Conservation (phyloP, 53 echinoderm and acorn worm species). For the Zoroaster sp. region DNA sequence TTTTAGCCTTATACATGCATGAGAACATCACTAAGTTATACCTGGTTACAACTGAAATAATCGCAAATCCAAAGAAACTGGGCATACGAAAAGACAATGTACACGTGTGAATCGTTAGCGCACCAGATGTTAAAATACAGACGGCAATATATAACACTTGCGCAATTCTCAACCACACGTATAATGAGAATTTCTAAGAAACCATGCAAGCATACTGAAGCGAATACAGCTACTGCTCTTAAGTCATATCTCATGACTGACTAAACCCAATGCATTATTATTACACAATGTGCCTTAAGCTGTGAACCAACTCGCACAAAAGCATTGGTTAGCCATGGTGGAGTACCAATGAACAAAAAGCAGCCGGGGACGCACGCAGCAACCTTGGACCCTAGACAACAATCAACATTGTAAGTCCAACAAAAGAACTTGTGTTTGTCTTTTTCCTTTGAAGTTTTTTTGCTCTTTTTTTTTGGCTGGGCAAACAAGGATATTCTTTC, state of each 20-base stretch:
- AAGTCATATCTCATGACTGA: not conserved
- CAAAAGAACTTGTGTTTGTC: conserved; percentile 24
- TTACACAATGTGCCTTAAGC: not conserved
- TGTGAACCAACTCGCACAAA: not conserved
- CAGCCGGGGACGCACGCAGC: not conserved
- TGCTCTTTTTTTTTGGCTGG: not conserved
- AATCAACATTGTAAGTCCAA: not conserved
- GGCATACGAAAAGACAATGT: too few species aligned
- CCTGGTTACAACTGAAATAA: too few species aligned
- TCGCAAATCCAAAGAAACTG: too few species aligned
- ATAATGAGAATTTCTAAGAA: too few species aligned
- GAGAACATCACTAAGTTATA: too few species aligned
- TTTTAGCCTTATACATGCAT: too few species aligned
- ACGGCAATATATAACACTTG: too few species aligned
- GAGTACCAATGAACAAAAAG: not conserved
- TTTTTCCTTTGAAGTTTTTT: not conserved
- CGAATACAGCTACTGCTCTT: not conserved
- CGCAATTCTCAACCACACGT: too few species aligned
- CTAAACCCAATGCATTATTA: not conserved
- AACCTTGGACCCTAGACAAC: not conserved
- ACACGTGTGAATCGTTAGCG: too few species aligned
- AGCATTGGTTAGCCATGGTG: not conserved
- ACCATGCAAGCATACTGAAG: too few species aligned
- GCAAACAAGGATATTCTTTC: not conserved
- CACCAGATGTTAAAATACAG: too few species aligned